Conservation (phyloP, 2,113 vertebrate genomes). For the Mormoops blainvillei region DNA sequence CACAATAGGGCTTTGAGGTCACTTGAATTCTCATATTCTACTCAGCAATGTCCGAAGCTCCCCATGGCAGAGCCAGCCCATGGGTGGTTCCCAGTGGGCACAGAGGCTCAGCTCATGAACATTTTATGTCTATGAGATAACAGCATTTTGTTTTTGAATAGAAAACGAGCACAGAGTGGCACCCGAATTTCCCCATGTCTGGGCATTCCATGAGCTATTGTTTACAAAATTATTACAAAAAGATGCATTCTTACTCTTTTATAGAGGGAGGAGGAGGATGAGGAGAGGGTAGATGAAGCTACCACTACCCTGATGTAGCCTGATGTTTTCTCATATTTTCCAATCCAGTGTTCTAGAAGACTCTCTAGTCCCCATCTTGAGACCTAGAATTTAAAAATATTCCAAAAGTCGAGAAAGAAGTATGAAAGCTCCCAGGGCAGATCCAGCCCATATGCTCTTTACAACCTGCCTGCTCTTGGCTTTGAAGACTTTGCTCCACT, state of each 20-base stretch:
- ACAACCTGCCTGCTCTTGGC: neutral
- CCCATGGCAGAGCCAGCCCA: neutral
- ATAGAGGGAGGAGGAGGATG: neutral
- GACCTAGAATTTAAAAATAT: neutral
- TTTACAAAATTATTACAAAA: slow-evolving; percentile 63
- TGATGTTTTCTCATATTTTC: neutral
- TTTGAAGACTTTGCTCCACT: neutral
- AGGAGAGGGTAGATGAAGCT: neutral
- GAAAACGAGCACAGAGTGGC: slow-evolving; percentile 47
- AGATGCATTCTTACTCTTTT: slow-evolving; percentile 45
- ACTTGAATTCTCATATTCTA: slow-evolving; percentile 53
- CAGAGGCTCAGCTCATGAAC: slow-evolving; percentile 30
- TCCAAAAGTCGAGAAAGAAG: neutral
- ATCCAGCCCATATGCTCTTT: neutral
- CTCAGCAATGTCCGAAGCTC: neutral
- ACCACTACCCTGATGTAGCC: neutral
- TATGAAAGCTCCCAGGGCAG: neutral
- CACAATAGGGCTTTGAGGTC: slow-evolving; percentile 66
- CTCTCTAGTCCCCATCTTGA: neutral
- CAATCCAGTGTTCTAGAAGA: neutral
- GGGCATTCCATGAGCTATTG: slow-evolving; percentile 28
- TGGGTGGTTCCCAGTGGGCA: neutral
- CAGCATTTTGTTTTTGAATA: slow-evolving; percentile 42
- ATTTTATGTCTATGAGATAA: slow-evolving; percentile 50
- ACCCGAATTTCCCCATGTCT: neutral